These are phyloP conservation scores for Pyrochroa serraticornis DNA, from an alignment of 2,888 invertebrate species.

Conservation along the genomic window DNA sequence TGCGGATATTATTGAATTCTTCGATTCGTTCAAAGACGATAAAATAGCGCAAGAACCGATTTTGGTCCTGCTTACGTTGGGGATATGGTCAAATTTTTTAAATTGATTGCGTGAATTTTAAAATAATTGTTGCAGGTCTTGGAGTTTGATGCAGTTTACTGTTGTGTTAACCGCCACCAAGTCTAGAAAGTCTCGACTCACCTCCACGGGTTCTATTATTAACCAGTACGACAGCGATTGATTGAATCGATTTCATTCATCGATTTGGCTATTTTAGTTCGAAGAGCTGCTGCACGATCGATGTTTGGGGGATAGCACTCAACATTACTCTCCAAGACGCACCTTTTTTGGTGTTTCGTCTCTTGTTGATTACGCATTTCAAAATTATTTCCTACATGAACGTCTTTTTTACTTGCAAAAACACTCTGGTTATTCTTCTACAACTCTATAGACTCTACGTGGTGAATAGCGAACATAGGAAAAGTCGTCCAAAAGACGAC, in stretches of 20 bases:
- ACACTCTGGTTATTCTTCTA: conserved; percentile 84
- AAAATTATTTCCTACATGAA: conserved; percentile 93
- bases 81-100: conserved; percentile 72
- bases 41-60: conserved; percentile 79
- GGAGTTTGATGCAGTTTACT: conserved; percentile 93
- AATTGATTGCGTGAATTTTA: conserved; percentile 28
- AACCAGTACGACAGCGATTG: conserved; percentile 38
- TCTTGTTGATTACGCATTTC: conserved; percentile 86
- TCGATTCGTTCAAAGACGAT: conserved; percentile 93
- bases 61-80: conserved; percentile 82
- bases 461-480: conserved; percentile 72
- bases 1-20: conserved; percentile 95
- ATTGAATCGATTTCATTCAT: too few relatives aligned
- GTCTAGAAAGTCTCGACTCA: conserved; percentile 74
- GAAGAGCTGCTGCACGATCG: conserved; percentile 83
- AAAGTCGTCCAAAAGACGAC: conserved; percentile 52
- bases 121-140: conserved; percentile 61
- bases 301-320: conserved; percentile 87
- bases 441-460: conserved; percentile 86
- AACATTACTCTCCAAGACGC: conserved; percentile 88
- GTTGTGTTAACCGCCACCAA: conserved; percentile 91
- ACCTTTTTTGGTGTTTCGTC: conserved; percentile 84
- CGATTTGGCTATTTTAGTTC: conserved; percentile 49
- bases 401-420: conserved; percentile 94
- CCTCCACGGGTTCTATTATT: conserved; percentile 52